Evolutionary conservation across 1,140 invertebrate species (phyloP), one percentile per base, ranked within the genome.

Genomic region (Lordiphosa stackelbergi): DNA sequence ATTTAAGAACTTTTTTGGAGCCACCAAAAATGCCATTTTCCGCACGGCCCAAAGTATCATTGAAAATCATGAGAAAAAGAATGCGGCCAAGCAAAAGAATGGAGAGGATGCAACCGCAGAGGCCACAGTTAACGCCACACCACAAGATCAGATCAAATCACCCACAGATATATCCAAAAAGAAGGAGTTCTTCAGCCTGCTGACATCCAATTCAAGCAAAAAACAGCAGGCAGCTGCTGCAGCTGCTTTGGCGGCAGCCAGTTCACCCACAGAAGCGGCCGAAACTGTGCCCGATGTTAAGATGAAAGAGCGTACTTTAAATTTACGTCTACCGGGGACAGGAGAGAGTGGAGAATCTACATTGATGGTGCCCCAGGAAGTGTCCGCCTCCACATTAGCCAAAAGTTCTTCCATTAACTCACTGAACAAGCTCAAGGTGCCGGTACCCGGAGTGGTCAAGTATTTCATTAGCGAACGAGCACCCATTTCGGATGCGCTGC

Each of bases 11-110:
- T 88, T 88, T 48, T 88, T 88, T 41, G 87, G 87, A 3, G 86
- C 86, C 46, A 88, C 86, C 2, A 88, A 88, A 53, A 88, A 88
- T 53, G 87, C 87, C 3, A 88, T 88, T n/a, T 88, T 88, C 42
- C 86, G 87, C 16, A 88, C 87, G 7, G 87, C 87, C 6, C 87
- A 88, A 34, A 88, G 87, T 56, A 88, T 88, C 3, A 87, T 88
- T 4, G 87, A 88, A 28, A 88, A 88, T 48, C 87, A 88, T 41
- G 87, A 88, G 53, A 88, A 88, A 42, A 88, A 88, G 53, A 87
- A 85, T 64, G 85, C 87, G 2, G 75, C 84, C 41, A 88, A 88
- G 45, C 85, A 85, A 38, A 87, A 87, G 36, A 64, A 19, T 7
- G 60, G 53, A n/a, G 79, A 84, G 16, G 77, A 81, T 8, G 16